A percentile compares a stretch with the other conserved stretches of the same genome.
phyloP scores from a whole-genome alignment of 2,113 vertebrate species.

The Pungitius pungitius region DNA sequence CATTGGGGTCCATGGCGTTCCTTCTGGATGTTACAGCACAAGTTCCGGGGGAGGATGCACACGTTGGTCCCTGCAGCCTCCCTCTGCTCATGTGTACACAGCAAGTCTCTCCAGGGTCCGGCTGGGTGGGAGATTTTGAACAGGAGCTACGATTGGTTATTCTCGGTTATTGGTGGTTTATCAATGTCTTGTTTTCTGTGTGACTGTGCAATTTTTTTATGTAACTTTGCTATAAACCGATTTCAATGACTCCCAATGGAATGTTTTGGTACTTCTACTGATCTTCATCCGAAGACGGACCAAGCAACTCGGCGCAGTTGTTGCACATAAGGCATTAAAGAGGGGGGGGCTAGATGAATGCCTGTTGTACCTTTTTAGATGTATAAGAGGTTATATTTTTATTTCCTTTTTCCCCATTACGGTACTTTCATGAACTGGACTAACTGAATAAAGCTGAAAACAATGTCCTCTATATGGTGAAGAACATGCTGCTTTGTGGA shows the following conservation, averaged over 20 bases:
- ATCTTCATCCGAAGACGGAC: slow-evolving; percentile 73
- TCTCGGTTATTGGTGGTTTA: slow-evolving; percentile 43
- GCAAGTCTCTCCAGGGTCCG: slow-evolving; percentile 39
- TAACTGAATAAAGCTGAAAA: slow-evolving; percentile 64
- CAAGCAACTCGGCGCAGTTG: slow-evolving; percentile 67
- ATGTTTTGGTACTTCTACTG: slow-evolving; percentile 69
- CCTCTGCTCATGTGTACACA: slow-evolving; percentile 53
- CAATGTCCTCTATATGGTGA: slow-evolving; percentile 34
- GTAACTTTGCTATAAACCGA: slow-evolving; percentile 68
- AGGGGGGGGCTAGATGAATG: slow-evolving; percentile 45
- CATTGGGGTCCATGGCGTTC: slow-evolving; percentile 74
- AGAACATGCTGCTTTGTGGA: slow-evolving; percentile 48
- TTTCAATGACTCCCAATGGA: slow-evolving; percentile 60
- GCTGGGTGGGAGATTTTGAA: slow-evolving; percentile 46
- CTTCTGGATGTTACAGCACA: slow-evolving; percentile 79
- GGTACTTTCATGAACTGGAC: slow-evolving; percentile 59
- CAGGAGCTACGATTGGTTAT: slow-evolving; percentile 24
- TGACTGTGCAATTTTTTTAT: slow-evolving; percentile 78
- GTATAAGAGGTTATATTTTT: slow-evolving; percentile 47
- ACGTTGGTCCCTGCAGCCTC: slow-evolving; percentile 30
- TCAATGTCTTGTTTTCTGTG: slow-evolving; percentile 66
- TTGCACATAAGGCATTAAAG: slow-evolving; percentile 61
- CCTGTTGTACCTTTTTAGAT: slow-evolving; percentile 47
- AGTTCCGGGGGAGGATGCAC: slow-evolving; percentile 45
- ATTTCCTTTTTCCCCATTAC: slow-evolving; percentile 10